Evolutionary conservation across 2,797 vertebrate species (phyloP).

Genomic region (Lagocephalus sceleratus): DNA sequence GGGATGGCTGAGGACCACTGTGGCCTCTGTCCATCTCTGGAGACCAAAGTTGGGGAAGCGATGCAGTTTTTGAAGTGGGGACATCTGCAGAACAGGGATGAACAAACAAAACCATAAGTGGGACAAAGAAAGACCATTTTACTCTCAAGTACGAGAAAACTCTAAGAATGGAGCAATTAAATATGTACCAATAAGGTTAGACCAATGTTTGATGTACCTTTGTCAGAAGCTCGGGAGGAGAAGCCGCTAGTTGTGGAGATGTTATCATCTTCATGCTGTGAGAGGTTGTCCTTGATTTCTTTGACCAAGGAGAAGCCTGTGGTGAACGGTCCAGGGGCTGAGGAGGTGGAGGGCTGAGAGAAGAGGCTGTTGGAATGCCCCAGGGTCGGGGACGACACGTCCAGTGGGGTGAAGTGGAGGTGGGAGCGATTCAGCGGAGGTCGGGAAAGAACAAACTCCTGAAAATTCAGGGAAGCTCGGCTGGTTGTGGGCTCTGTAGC

Average conservation of each 20-base stretch:
- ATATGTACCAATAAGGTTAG: no score
- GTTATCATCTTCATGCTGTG: constrained; percentile 98
- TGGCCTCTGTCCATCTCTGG: constrained; percentile 87
- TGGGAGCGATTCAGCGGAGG: constrained; percentile 93
- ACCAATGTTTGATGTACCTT: constrained; percentile 75
- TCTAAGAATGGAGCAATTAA: no score
- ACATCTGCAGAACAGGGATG: constrained; percentile 79
- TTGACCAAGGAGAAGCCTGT: constrained; percentile 89
- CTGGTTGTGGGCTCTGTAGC: constrained; percentile 87
- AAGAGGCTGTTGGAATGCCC: constrained; percentile 70
- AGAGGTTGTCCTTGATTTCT: constrained; percentile 98
- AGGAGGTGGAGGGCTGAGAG: constrained; percentile 90
- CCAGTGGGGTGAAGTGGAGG: constrained; percentile 84
- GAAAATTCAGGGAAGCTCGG: constrained; percentile 86
- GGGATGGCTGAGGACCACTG: constrained; percentile 80
- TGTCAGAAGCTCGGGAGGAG: constrained; percentile 97
- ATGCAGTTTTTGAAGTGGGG: constrained; percentile 85
- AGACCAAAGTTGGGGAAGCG: constrained; percentile 89
- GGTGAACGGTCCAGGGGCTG: constrained; percentile 77
- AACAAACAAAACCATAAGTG: no score
- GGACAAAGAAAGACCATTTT: not conserved
- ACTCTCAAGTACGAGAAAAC: no score
- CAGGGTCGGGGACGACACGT: constrained; percentile 75
- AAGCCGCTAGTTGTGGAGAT: constrained; percentile 99
- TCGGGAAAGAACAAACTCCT: constrained; percentile 85